phyloP scores from a whole-genome alignment of 2,797 vertebrate species.

The Cheirogaleus major region DNA sequence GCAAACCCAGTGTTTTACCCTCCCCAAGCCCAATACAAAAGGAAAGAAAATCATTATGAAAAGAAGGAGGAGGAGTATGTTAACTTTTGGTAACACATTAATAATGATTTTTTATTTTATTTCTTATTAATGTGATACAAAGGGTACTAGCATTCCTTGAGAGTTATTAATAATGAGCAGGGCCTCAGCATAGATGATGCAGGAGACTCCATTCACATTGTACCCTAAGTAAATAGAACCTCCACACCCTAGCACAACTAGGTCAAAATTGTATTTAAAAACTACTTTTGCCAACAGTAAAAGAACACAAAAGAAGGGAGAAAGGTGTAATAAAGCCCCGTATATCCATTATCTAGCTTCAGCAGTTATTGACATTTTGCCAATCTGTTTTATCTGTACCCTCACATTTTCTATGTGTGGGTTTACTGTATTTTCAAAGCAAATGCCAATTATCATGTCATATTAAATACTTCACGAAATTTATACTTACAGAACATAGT shows the following conservation, averaged over 20 bases:
- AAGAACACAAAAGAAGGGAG: background rate
- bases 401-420: background rate
- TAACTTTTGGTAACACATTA: background rate
- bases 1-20: background rate
- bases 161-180: background rate
- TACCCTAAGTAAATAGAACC: background rate
- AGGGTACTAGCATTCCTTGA: background rate
- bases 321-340: background rate
- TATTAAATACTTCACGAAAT: background rate
- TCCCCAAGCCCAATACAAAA: background rate
- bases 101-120: background rate
- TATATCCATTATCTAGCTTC: background rate
- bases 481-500: background rate
- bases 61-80: background rate
- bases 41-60: conserved; percentile 17
- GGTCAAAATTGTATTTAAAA: background rate
- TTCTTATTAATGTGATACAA: background rate
- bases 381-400: background rate
- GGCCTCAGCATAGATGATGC: background rate
- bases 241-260: background rate
- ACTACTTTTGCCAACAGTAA: background rate
- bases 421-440: conserved; percentile 8
- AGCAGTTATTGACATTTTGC: background rate
- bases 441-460: background rate
- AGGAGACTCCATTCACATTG: background rate